A percentile compares a stretch with the other conserved stretches of the same genome.
phyloP scores from a whole-genome alignment of 1,140 invertebrate genomes.

The Nasonia giraulti region DNA sequence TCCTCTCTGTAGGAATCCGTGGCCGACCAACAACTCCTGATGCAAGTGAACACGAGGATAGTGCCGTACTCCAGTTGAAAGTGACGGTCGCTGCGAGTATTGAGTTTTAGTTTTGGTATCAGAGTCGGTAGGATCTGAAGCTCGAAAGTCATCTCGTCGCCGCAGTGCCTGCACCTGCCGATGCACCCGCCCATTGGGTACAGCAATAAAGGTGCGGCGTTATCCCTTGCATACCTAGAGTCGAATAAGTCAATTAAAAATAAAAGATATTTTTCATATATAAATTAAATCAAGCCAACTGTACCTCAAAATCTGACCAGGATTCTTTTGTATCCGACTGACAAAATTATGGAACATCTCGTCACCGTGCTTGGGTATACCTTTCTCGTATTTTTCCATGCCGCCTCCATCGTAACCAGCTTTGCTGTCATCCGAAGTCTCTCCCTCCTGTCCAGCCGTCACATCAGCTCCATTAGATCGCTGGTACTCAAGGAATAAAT shows the following conservation, averaged over 20 bases:
- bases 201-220: constrained; percentile 78
- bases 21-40: constrained; percentile 87
- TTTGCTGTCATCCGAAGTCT: constrained; percentile 59
- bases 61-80: constrained; percentile 86
- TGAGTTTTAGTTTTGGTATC: constrained; percentile 80
- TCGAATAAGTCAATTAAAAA: background rate
- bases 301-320: constrained; percentile 87
- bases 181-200: constrained; percentile 77
- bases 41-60: constrained; percentile 86
- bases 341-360: constrained; percentile 87
- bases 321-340: constrained; percentile 82
- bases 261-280: constrained; percentile 14
- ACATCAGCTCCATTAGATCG: constrained; percentile 72
- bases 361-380: constrained; percentile 85
- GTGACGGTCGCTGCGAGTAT: constrained; percentile 72
- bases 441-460: constrained; percentile 53
- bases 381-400: constrained; percentile 85
- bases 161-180: constrained; percentile 82
- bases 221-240: constrained; percentile 82
- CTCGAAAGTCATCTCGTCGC: constrained; percentile 83
- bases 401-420: constrained; percentile 60
- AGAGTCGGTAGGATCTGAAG: constrained; percentile 87
- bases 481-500: constrained; percentile 80
- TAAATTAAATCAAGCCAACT: too few relatives aligned
- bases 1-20: constrained; percentile 82